Evolutionary conservation across 1,140 invertebrate species (phyloP).

Genomic region (Palaemon carinicauda): DNA sequence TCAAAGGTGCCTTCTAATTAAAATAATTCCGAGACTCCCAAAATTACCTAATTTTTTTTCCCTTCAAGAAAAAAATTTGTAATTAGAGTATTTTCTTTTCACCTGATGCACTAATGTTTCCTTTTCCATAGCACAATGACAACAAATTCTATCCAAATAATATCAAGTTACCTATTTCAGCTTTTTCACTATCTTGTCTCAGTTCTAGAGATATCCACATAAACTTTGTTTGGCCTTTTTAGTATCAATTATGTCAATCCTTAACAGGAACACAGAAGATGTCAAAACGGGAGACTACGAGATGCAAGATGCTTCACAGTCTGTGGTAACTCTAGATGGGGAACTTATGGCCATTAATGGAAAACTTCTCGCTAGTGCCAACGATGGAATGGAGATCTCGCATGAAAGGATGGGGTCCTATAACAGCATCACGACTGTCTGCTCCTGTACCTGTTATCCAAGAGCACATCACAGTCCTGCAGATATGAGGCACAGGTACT

Average conservation of each 20-base stretch:
- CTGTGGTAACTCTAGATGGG: constrained; percentile 85
- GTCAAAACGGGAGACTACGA: constrained; percentile 86
- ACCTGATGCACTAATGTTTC: no score
- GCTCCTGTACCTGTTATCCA: constrained; percentile 61
- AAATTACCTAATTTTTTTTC: no score
- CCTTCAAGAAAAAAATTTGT: no score
- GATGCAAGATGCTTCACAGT: constrained; percentile 75
- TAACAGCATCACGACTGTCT: constrained; percentile 59
- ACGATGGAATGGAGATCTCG: not conserved
- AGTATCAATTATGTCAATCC: no score
- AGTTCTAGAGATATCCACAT: no score
- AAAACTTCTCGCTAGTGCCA: constrained; percentile 72
- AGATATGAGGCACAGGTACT: constrained; percentile 39
- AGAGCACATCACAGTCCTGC: constrained; percentile 48
- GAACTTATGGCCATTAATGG: constrained; percentile 93
- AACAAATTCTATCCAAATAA: no score
- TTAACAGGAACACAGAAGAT: constrained; percentile 83
- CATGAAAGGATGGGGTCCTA: constrained; percentile 26
- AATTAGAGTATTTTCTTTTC: no score
- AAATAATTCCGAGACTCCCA: no score
- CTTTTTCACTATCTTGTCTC: no score
- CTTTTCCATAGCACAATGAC: no score
- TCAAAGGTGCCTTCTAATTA: no score
- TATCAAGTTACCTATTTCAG: no score
- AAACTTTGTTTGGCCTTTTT: not conserved